phyloP scores from a whole-genome alignment of 2,888 invertebrate species.

The Sphaeridia pumilis region DNA sequence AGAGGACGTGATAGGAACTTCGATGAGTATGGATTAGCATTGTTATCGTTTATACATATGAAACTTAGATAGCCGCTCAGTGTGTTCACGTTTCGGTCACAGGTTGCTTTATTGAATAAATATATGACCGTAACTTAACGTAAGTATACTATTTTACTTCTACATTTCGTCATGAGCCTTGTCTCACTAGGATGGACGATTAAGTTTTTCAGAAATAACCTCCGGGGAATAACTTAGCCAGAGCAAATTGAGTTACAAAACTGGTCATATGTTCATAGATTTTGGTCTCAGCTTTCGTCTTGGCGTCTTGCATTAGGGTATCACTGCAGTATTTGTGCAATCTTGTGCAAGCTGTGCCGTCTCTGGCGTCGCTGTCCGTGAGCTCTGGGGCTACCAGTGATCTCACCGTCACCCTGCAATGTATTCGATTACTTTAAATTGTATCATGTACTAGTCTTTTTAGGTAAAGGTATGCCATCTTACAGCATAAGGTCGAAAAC shows the following conservation, averaged over 20 bases:
- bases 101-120: too few relatives aligned
- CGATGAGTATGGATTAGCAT: too few relatives aligned
- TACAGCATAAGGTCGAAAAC: constrained; percentile 36
- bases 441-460: neutral
- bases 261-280: constrained; percentile 30
- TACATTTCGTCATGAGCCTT: too few relatives aligned
- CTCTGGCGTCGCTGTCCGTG: constrained; percentile 10
- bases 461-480: neutral
- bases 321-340: constrained; percentile 33
- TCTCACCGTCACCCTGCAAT: constrained; percentile 26
- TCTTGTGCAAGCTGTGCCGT: constrained; percentile 21
- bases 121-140: too few relatives aligned
- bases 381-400: constrained; percentile 33
- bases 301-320: constrained; percentile 27
- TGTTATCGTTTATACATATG: too few relatives aligned
- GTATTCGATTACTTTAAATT: too few relatives aligned
- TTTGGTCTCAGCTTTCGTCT: constrained; percentile 31
- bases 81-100: too few relatives aligned
- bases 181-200: too few relatives aligned
- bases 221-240: constrained; percentile 17
- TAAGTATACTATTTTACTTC: too few relatives aligned
- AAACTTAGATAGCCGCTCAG: too few relatives aligned
- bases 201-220: too few relatives aligned
- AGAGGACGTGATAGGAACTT: too few relatives aligned
- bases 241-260: constrained; percentile 29